Percentiles rank a stretch among this genome's conserved stretches.
phyloP scores from a whole-genome alignment of 2,888 invertebrate genomes.

The Copidosoma aretas region DNA sequence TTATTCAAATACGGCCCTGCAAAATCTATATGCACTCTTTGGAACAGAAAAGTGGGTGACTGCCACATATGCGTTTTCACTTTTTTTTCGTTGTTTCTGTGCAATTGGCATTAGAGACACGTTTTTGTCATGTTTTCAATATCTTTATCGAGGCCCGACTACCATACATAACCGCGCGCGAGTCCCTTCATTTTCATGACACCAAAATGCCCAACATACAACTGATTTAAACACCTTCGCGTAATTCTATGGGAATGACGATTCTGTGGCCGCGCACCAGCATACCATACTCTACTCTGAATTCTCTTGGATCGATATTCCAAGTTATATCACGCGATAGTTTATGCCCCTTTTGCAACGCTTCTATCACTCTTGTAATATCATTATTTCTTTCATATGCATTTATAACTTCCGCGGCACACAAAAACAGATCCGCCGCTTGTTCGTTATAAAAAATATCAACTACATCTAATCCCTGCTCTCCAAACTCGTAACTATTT shows the following conservation, averaged over 20 bases:
- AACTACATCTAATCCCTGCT: background rate
- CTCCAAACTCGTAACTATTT: background rate
- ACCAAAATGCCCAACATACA: conserved; percentile 45
- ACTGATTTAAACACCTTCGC: background rate
- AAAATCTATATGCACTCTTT: conserved; percentile 41
- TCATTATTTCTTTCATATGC: background rate
- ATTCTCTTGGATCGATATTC: conserved; percentile 13
- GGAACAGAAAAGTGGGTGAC: conserved; percentile 35
- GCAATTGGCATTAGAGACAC: conserved; percentile 29
- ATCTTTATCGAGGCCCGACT: conserved; percentile 41
- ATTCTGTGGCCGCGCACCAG: conserved; percentile 12
- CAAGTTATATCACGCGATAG: conserved; percentile 1
- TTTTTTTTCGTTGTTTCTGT: conserved; percentile 32
- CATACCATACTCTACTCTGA: conserved; percentile 1
- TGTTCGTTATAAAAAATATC: conserved; percentile 5
- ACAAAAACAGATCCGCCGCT: background rate
- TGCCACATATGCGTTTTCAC: conserved; percentile 34
- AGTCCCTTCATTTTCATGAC: conserved; percentile 45
- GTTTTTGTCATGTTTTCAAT: conserved; percentile 29
- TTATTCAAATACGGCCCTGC: conserved; percentile 34
- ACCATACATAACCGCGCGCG: conserved; percentile 43
- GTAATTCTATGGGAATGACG: too few relatives aligned
- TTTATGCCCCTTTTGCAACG: background rate
- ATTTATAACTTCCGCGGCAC: background rate
- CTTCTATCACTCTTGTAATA: background rate